Evolutionary conservation across 2,888 invertebrate species (phyloP).

Genomic region (Caenorhabditis panamensis): DNA sequence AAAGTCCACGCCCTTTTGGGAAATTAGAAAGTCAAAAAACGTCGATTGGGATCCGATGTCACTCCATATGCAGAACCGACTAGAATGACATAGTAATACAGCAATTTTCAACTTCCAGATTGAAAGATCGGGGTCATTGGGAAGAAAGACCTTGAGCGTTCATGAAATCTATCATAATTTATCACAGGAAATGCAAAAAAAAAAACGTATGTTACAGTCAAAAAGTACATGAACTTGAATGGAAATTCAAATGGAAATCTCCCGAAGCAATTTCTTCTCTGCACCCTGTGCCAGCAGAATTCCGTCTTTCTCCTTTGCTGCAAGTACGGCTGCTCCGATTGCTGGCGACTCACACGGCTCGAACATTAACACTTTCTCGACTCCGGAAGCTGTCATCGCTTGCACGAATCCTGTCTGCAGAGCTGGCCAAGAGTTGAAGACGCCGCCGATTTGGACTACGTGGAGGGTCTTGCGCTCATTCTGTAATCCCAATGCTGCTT

Average conservation of each 20-base stretch:
- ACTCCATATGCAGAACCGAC: background rate
- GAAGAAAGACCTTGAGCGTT: no score
- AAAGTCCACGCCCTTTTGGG: background rate
- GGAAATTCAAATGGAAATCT: conserved; percentile 18
- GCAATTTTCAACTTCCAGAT: no score
- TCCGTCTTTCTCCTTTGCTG: conserved; percentile 48
- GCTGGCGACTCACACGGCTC: conserved; percentile 63
- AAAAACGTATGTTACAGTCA: no score
- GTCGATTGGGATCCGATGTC: background rate
- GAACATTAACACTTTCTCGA: conserved; percentile 61
- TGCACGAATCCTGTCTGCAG: conserved; percentile 55
- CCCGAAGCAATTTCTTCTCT: conserved; percentile 20
- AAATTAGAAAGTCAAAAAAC: conserved; percentile 1
- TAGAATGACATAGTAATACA: background rate
- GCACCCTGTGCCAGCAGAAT: conserved; percentile 21
- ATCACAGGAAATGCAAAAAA: no score
- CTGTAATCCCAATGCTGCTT: conserved; percentile 27
- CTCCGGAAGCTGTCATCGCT: conserved; percentile 39
- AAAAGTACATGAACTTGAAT: no score
- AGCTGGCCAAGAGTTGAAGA: conserved; percentile 72
- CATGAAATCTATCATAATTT: no score
- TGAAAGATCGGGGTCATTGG: no score
- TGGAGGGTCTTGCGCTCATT: conserved; percentile 63
- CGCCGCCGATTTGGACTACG: conserved; percentile 73
- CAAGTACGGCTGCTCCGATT: conserved; percentile 69